Conservation (phyloP, 2,888 invertebrate genomes). For the Lasioglossum marginatum region DNA sequence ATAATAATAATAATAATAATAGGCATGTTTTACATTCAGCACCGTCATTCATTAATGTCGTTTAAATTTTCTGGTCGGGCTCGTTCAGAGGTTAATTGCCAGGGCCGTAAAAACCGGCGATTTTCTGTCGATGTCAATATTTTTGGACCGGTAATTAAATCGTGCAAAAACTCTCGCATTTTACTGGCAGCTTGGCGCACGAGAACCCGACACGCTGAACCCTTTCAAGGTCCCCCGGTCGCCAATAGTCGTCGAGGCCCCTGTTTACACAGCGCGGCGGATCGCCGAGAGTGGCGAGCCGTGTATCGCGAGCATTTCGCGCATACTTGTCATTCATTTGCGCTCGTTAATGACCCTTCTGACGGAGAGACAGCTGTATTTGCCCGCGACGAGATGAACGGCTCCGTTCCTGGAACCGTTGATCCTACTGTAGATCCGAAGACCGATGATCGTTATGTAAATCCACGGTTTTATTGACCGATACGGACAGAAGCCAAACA, state of each 20-base stretch:
- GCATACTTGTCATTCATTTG: conserved; percentile 42
- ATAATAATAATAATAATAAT: too few species aligned
- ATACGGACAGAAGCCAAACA: not conserved
- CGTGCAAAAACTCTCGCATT: not conserved
- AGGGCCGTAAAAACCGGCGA: too few species aligned
- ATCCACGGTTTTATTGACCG: not conserved
- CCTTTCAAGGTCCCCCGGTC: conserved; percentile 14
- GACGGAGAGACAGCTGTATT: conserved; percentile 36
- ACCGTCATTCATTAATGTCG: too few species aligned
- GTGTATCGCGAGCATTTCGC: conserved; percentile 23
- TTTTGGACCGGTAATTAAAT: not conserved
- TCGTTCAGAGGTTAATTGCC: too few species aligned
- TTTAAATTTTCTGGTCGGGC: too few species aligned
- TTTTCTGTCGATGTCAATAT: not conserved
- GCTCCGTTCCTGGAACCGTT: conserved; percentile 36
- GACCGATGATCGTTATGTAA: not conserved
- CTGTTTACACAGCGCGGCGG: not conserved
- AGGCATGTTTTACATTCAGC: too few species aligned
- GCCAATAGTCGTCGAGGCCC: not conserved
- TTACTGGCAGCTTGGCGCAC: not conserved
- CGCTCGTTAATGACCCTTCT: conserved; percentile 36
- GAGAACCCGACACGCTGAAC: conserved; percentile 17
- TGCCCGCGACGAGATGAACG: conserved; percentile 12
- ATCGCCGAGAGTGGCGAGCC: not conserved
- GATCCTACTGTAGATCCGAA: conserved; percentile 13